Evolutionary conservation across 2,113 vertebrate genomes (phyloP), one percentile per base, ranked within the genome.

Genomic region (Sylvilagus bachmani): DNA sequence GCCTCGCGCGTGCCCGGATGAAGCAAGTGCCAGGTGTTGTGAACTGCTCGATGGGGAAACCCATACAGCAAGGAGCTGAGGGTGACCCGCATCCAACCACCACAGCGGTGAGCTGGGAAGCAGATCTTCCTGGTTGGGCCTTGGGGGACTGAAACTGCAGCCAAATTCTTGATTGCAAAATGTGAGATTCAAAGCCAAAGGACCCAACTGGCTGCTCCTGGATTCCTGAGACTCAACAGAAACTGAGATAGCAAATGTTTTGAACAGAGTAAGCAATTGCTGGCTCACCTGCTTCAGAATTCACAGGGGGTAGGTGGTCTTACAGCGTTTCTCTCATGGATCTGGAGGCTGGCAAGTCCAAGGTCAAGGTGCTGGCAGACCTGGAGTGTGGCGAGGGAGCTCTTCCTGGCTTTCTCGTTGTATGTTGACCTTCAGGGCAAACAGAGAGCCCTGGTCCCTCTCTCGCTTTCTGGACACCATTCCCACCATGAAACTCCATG

Each of bases 51-150:
- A 8, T 12, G 58, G 55, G 38, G 36, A 88, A 12, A 71, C 14
- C 7, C 3, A 8, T 1, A 0, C 3, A 19, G 22, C 19, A 38
- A n/a, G 38, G 55, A 87, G 29, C 38, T 1, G 0, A 19, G 33
- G 31, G 53, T 4, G 10, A 53, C 27, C 67, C 5, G 17, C 55
- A 58, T 58, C 44, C 27, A 36, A 3, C 4, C 25, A 3, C 31
- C 21, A 3, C 70, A 6, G 1, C n/a, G 5, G 12, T 14, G 29
- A 73, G 31, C 27, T 70, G 11, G 67, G 62, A 36, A 90, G 53
- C 22, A 2, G 58, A 10, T 49, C 16, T 29, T 29, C 36, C 58
- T 31, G 0, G 19, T 1, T 25, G 33, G 78, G 17, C 55, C 62
- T 6, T 17, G 51, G 74, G 25, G 51, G 3, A 14, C 6, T 0